A percentile compares a stretch with the other conserved stretches of the same genome.
Evolutionary conservation across 2,888 invertebrate genomes (phyloP).

Genomic region (Athalia rosae): DNA sequence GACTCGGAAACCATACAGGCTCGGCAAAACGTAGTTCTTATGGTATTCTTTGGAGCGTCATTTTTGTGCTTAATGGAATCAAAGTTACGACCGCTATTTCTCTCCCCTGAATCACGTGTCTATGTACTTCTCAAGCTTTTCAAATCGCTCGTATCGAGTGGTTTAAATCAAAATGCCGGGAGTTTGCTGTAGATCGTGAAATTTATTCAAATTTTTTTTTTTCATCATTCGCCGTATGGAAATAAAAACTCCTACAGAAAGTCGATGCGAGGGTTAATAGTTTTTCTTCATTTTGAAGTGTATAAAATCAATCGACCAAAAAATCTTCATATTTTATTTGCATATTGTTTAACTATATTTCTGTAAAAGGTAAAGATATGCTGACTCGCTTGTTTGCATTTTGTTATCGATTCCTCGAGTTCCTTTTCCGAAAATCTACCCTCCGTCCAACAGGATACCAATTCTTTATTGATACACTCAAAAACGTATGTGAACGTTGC

Average conservation of each 20-base stretch:
- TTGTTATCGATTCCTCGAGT: slow-evolving; percentile 80
- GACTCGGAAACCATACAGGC: slow-evolving; percentile 66
- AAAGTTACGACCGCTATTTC: slow-evolving; percentile 10
- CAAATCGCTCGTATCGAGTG: background rate
- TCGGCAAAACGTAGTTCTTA: slow-evolving; percentile 69
- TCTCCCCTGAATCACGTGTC: background rate
- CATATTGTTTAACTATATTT: slow-evolving; percentile 78
- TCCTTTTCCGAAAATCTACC: slow-evolving; percentile 82
- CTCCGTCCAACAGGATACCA: slow-evolving; percentile 81
- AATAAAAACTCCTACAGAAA: too few relatives aligned
- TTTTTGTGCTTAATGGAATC: slow-evolving; percentile 70
- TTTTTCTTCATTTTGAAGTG: background rate
- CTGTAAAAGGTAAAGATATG: slow-evolving; percentile 85
- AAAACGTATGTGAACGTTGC: slow-evolving; percentile 86
- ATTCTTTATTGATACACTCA: slow-evolving; percentile 78
- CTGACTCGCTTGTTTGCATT: slow-evolving; percentile 81
- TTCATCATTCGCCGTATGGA: too few relatives aligned
- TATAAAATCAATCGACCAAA: background rate
- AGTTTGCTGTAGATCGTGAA: background rate
- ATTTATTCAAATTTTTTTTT: too few relatives aligned
- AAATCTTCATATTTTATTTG: slow-evolving; percentile 60
- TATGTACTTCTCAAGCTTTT: background rate
- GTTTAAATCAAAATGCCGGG: background rate
- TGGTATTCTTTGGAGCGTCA: slow-evolving; percentile 69
- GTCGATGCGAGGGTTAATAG: too few relatives aligned